These are phyloP conservation scores for Camponotus pennsylvanicus DNA, from an alignment of 1,140 invertebrate genomes.

Conservation along the genomic window DNA sequence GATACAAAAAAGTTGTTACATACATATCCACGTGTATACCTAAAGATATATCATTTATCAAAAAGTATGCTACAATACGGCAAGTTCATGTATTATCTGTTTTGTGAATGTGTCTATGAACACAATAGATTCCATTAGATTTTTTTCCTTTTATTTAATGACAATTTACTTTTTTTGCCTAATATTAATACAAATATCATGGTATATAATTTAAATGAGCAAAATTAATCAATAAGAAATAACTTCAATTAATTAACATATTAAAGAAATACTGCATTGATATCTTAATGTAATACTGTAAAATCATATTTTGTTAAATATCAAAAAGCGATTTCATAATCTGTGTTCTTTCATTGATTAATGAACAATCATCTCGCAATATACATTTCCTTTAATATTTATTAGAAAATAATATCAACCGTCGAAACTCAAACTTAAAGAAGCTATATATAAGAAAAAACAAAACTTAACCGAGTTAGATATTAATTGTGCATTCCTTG, in stretches of 20 bases:
- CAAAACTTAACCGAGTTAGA: constrained; percentile 21
- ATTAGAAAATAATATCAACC: constrained; percentile 40
- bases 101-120: constrained; percentile 29
- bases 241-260: constrained; percentile 20
- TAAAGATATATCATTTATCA: constrained; percentile 2
- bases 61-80: constrained; percentile 9
- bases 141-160: neutral
- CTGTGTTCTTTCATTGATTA: neutral
- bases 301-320: constrained; percentile 2
- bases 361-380: neutral
- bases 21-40: constrained; percentile 14
- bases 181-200: constrained; percentile 12
- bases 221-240: neutral
- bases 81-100: neutral
- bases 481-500: neutral
- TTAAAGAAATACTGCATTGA: constrained; percentile 28
- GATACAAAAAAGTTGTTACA: constrained; percentile 58
- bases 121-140: constrained; percentile 17
- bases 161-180: neutral
- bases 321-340: neutral
- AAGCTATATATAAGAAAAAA: constrained; percentile 17
- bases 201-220: neutral
- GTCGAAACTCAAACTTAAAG: constrained; percentile 26
- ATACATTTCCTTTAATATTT: constrained; percentile 15
- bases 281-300: neutral